Conservation (phyloP, 2,888 invertebrate species). For the Hypselothyrea guttata region DNA sequence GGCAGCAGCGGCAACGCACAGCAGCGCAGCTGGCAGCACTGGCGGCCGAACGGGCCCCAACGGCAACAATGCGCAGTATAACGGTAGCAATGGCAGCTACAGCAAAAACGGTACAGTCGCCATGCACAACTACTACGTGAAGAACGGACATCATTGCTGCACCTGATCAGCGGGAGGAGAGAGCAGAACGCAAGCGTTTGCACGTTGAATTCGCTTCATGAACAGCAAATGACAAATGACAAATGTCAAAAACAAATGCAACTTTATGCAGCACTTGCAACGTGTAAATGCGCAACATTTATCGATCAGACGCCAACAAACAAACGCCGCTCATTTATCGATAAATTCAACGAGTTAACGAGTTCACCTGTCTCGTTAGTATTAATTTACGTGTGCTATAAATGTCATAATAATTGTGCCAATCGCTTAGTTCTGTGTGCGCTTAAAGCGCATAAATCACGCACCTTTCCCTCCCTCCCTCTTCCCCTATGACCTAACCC, state of each 20-base stretch:
- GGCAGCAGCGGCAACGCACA: constrained; percentile 9
- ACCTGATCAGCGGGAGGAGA: constrained; percentile 65
- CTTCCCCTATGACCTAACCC: background rate
- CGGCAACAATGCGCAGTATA: constrained; percentile 26
- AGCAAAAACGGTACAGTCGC: constrained; percentile 72
- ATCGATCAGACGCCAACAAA: too few relatives aligned
- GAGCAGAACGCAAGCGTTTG: background rate
- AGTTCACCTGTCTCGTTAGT: background rate
- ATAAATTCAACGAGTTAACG: background rate
- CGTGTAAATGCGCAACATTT: too few relatives aligned
- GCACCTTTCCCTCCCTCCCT: too few relatives aligned
- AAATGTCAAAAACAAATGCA: too few relatives aligned
- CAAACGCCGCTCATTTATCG: too few relatives aligned
- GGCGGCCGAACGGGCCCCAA: constrained; percentile 13
- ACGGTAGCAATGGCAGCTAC: constrained; percentile 63
- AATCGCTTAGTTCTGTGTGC: constrained; percentile 45
- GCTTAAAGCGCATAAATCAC: background rate
- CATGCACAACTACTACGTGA: constrained; percentile 81
- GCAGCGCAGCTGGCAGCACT: constrained; percentile 13
- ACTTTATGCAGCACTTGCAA: too few relatives aligned
- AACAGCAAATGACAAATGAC: too few relatives aligned
- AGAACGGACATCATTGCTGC: constrained; percentile 82
- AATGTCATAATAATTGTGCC: constrained; percentile 44
- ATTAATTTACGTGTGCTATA: constrained; percentile 7
- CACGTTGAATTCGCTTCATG: too few relatives aligned